Evolutionary conservation across 2,113 vertebrate species (phyloP).

Genomic region (Dicentrarchus labrax): DNA sequence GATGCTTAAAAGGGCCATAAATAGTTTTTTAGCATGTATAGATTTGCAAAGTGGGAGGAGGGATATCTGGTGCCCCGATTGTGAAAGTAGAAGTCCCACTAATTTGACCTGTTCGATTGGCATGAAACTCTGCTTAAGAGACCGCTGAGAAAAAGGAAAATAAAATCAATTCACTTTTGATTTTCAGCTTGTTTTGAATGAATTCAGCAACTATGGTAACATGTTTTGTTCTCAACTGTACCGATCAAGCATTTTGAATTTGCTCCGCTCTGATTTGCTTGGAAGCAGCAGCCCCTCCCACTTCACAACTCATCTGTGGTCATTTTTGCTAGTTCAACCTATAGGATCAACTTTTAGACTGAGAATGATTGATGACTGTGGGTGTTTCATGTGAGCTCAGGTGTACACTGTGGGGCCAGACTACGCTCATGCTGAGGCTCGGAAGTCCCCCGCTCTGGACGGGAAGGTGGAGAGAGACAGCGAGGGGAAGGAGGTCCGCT

Average conservation of each 20-base stretch:
- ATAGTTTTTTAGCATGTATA: not conserved
- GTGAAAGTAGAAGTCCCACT: too few relatives aligned
- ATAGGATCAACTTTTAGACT: too few relatives aligned
- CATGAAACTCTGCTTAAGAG: too few relatives aligned
- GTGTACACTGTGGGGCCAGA: conserved; percentile 98
- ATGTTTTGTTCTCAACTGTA: not conserved
- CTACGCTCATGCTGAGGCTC: conserved; percentile 97
- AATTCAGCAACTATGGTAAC: not conserved
- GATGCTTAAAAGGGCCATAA: not conserved
- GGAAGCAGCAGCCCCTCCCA: too few relatives aligned
- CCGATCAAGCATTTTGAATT: not conserved
- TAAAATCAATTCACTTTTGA: too few relatives aligned
- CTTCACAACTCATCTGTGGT: too few relatives aligned
- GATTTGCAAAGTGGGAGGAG: not conserved
- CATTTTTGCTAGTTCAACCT: not conserved
- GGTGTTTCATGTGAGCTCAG: conserved; percentile 74
- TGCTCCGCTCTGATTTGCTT: not conserved
- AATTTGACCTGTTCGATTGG: too few relatives aligned
- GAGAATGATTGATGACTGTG: not conserved
- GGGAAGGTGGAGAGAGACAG: conserved; percentile 99
- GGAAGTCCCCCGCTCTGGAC: conserved; percentile 96
- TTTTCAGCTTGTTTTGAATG: not conserved
- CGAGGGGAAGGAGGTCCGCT: conserved; percentile 97
- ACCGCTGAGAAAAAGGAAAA: too few relatives aligned
- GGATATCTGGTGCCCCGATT: not conserved